Base-by-base conservation (phyloP, 2,113 vertebrate species). In the Anseranas semipalmata region DNA sequence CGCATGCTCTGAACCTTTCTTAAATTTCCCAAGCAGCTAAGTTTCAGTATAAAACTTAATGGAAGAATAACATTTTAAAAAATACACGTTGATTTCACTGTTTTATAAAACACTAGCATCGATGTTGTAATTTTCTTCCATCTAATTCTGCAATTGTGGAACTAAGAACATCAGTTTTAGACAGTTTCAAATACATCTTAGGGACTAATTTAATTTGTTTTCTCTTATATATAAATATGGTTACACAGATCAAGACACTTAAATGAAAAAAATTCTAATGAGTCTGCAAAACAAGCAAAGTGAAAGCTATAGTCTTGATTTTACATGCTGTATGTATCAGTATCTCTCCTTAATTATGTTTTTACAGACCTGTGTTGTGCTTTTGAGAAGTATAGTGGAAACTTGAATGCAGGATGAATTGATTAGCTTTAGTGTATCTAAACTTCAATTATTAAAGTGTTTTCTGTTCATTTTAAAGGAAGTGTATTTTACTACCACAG, bases 361-460 rank as follows among this genome's bases (percentile, higher is more conserved):
- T 95, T 97, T 96, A 94, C 89, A 90, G 91, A 81, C 92, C 94
- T 96, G 90, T 94, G 94, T 93, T 96, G 82, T 96, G 79, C 95
- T 97, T 95, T 95, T 93, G 89, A 86, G 79, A 93, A 96, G 81
- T 91, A 78, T 95, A 97, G 93, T 95, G 96, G 96, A 97, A 98
- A 97, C 92, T 71, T 93, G 94, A 97, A 97, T 78, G 89, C 82
- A 94, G 95, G 93, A 97, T 96, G 92, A 97, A 97, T 96, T 96
- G 96, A 97, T 98, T 96, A 94, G 88, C 89, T 83, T 95, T 97
- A 90, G 95, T 85, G 58, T 96, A 80, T 97, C 97, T 96, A 94
- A 97, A 92, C 65, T 93, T 93, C 81, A 94, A 72, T 97, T 98
- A 94, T 90, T 97, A 91, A 92, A 95, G 77, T 52, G 46, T 89